Conservation (phyloP, 2,888 invertebrate species). For the Cheilosia pagana region DNA sequence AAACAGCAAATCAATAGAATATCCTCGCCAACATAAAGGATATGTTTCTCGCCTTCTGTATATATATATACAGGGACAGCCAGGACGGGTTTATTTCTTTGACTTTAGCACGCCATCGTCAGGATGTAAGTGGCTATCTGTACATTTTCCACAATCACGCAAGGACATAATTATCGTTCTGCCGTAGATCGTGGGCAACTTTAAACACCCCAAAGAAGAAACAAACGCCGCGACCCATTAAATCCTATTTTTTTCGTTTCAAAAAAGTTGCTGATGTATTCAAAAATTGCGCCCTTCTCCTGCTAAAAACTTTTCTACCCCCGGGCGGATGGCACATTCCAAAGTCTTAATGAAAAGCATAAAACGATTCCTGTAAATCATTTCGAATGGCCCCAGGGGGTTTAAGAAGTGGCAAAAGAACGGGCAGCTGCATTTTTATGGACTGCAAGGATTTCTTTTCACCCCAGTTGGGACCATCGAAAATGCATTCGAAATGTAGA, state of each 20-base stretch:
- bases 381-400: conserved; percentile 37
- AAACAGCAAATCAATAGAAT: conserved; percentile 59
- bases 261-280: conserved; percentile 44
- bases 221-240: background rate
- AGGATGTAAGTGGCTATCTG: conserved; percentile 25
- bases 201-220: conserved; percentile 20
- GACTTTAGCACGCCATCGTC: conserved; percentile 67
- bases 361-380: conserved; percentile 70
- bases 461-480: background rate
- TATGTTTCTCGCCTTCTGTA: conserved; percentile 29
- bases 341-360: conserved; percentile 62
- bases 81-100: conserved; percentile 16
- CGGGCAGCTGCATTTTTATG: conserved; percentile 52
- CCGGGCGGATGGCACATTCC: conserved; percentile 12
- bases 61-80: conserved; percentile 18
- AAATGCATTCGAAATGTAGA: conserved; percentile 30
- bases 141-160: conserved; percentile 56
- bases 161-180: conserved; percentile 55
- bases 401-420: conserved; percentile 2
- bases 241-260: conserved; percentile 22
- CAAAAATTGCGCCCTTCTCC: conserved; percentile 1
- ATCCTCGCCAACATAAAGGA: conserved; percentile 13
- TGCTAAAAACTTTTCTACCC: conserved; percentile 34
- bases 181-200: conserved; percentile 6
- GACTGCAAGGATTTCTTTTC: conserved; percentile 48